A percentile compares a stretch with the other conserved stretches of the same genome.
Evolutionary conservation across 2,888 invertebrate species (phyloP).

Genomic region (Agrochola litura): DNA sequence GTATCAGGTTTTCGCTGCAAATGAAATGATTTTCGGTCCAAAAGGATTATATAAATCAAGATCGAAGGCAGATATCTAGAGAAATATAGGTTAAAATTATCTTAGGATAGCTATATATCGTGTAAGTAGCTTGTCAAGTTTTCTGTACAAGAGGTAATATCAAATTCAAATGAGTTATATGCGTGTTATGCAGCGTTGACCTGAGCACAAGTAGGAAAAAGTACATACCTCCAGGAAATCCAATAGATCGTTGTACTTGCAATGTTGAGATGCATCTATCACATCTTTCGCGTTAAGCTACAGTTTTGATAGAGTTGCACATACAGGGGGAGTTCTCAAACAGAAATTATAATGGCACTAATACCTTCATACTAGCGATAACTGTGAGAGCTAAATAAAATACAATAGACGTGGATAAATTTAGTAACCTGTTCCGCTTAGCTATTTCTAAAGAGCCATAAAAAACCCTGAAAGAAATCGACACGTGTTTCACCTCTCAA

Average conservation of each 20-base stretch:
- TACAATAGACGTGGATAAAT: too few relatives aligned
- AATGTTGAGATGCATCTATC: background rate
- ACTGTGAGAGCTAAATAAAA: too few relatives aligned
- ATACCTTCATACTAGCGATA: too few relatives aligned
- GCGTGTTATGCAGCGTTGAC: slow-evolving; percentile 7
- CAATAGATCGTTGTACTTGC: slow-evolving; percentile 21
- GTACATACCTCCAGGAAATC: background rate
- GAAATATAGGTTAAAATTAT: slow-evolving; percentile 5
- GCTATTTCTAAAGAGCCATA: too few relatives aligned
- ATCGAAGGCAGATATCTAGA: slow-evolving; percentile 7
- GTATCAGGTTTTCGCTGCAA: background rate
- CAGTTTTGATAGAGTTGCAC: background rate
- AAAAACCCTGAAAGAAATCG: too few relatives aligned
- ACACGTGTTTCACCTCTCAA: too few relatives aligned
- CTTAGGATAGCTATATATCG: slow-evolving; percentile 10
- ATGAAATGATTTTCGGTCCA: background rate
- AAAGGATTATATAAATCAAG: background rate
- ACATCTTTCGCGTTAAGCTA: background rate
- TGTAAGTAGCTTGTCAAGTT: slow-evolving; percentile 30
- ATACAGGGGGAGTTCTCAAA: background rate
- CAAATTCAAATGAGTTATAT: slow-evolving; percentile 41
- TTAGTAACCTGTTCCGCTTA: too few relatives aligned
- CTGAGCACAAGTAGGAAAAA: background rate
- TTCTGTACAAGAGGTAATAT: slow-evolving; percentile 21
- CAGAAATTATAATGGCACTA: too few relatives aligned